phyloP scores from a whole-genome alignment of 2,888 invertebrate genomes.

The Xestia rhomboidea region DNA sequence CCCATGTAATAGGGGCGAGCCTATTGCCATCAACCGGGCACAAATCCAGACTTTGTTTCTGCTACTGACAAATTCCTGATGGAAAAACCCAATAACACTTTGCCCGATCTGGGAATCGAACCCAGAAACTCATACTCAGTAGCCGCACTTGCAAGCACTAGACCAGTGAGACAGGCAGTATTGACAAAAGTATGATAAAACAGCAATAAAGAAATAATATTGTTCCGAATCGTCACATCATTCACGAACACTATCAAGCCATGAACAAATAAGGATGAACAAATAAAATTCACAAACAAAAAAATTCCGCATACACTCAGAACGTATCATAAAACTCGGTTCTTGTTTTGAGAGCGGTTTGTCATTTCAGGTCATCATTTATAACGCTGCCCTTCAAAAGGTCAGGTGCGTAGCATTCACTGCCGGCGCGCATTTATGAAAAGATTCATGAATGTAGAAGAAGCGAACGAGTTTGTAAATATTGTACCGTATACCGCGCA shows the following conservation, averaged over 20 bases:
- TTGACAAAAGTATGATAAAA: not conserved
- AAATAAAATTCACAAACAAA: conserved; percentile 9
- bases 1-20: no score
- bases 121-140: no score
- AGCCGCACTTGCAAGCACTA: no score
- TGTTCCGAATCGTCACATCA: not conserved
- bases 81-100: no score
- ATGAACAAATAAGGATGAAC: not conserved
- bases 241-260: not conserved
- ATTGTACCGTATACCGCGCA: conserved; percentile 49
- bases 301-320: conserved; percentile 14
- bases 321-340: conserved; percentile 20
- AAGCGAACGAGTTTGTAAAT: conserved; percentile 51
- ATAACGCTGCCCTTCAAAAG: conserved; percentile 54
- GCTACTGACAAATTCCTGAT: no score
- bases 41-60: no score
- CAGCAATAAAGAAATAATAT: not conserved
- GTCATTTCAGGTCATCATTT: conserved; percentile 48
- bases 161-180: no score
- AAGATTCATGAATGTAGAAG: conserved; percentile 62
- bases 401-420: conserved; percentile 52
- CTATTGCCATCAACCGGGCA: no score
- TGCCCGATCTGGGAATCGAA: no score
- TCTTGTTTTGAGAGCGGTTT: conserved; percentile 38
- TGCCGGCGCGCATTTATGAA: conserved; percentile 53